Evolutionary conservation across 2,888 invertebrate species (phyloP), one percentile per base, ranked within the genome.

Genomic region (Pachydiplax longipennis): DNA sequence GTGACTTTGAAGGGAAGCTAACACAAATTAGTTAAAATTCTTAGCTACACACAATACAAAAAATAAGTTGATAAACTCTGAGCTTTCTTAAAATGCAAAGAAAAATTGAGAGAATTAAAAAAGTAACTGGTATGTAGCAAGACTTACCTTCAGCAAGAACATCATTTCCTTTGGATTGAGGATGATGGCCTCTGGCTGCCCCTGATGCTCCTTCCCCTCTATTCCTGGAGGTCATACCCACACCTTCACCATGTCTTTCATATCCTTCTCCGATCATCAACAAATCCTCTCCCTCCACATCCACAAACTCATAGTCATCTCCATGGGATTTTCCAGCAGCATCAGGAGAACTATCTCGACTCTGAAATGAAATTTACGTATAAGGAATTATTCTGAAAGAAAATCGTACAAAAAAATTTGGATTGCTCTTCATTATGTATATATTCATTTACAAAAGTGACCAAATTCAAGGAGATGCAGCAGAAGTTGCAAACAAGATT

Each of bases 101-200:
- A 53, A 18, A 53, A 13, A 53, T 18, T 53, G 1, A 1, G 18
- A 15, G 53, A 1, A 6, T 53, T 2, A 8, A 53, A 18, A 53
- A 1, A 18, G 3, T 53, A 15, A 53, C 1, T 53, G 10, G 10
- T 53, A 18, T 18, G 2, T 53, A 25, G 12, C 8, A 93, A 93
- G 31, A 91, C 93, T 94, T 94, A 97, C 96, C 96, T 95, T 97
- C 97, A 94, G 96, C 97, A 92, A 97, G 94, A 92, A 96, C 96
- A 93, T 97, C 96, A 93, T 96, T 96, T 93, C 96, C 96, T 93
- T 94, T 94, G 91, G 94, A 90, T 31, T 90, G 94, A 92, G 94
- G 94, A 91, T 94, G 80, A n/a, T 80, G 40, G 44, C 91, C 91
- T 73, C 91, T 18, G 35, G 15, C 82, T 58, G 25, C 25, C 25